Conservation (phyloP, 2,888 invertebrate species). For the Branchipolynoe longqiensis region DNA sequence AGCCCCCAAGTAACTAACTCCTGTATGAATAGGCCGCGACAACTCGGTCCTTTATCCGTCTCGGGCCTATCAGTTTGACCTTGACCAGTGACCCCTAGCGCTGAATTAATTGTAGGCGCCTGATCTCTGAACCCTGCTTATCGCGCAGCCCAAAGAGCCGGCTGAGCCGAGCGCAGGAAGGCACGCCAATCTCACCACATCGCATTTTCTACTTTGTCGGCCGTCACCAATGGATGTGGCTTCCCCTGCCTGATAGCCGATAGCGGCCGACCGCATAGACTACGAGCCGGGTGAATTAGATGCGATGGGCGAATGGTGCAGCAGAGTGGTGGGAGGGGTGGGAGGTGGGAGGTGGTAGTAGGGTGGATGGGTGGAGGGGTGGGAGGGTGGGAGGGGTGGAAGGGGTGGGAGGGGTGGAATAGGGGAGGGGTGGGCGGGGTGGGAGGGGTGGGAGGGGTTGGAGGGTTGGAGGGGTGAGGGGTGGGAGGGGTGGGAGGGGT, state of each 20-base stretch:
- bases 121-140: constrained; percentile 51
- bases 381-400: no score
- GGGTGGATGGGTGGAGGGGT: no score
- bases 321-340: no score
- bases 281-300: no score
- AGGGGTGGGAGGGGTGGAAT: no score
- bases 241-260: constrained; percentile 1
- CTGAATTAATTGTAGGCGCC: constrained; percentile 36
- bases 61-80: constrained; percentile 42
- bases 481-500: no score
- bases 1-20: background rate
- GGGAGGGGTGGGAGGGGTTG: no score
- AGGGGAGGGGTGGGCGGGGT: no score
- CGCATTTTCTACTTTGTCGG: constrained; percentile 55
- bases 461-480: no score
- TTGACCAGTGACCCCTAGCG: constrained; percentile 41
- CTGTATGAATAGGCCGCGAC: constrained; percentile 9
- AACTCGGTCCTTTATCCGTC: background rate
- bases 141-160: constrained; percentile 17
- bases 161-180: background rate
- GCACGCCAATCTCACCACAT: background rate
- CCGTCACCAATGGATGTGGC: background rate
- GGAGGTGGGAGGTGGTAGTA: no score
- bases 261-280: no score
- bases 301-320: no score